phyloP scores from a whole-genome alignment of 2,888 invertebrate genomes.

The Agrilus mali region DNA sequence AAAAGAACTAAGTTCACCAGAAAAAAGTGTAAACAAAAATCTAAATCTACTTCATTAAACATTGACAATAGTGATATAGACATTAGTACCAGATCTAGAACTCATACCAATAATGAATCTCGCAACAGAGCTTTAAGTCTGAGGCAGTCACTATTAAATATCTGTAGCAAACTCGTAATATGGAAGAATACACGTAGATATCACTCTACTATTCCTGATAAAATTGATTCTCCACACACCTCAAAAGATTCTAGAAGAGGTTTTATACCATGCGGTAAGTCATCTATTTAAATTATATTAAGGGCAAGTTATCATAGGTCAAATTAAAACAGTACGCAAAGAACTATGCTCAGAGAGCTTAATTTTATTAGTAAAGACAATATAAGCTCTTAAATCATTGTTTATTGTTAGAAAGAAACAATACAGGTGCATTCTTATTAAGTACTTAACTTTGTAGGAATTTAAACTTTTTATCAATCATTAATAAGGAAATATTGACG shows the following conservation, averaged over 20 bases:
- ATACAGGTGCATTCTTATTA: too few relatives aligned
- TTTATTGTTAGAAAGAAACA: too few relatives aligned
- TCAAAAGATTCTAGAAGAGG: conserved; percentile 30
- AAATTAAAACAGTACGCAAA: too few relatives aligned
- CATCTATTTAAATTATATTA: background rate
- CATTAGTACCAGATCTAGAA: conserved; percentile 28
- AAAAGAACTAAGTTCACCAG: conserved; percentile 31
- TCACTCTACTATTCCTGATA: conserved; percentile 29
- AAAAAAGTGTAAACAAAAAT: conserved; percentile 34
- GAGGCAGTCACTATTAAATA: conserved; percentile 48
- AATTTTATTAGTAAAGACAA: too few relatives aligned
- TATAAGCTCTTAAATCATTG: too few relatives aligned
- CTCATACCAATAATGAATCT: conserved; percentile 27
- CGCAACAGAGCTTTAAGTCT: conserved; percentile 35
- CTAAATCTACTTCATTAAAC: conserved; percentile 9
- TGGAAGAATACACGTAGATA: conserved; percentile 39
- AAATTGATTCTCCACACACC: conserved; percentile 28
- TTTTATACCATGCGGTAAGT: conserved; percentile 32
- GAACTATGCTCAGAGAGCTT: too few relatives aligned
- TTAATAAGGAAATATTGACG: too few relatives aligned
- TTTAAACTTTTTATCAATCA: too few relatives aligned
- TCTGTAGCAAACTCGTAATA: conserved; percentile 30
- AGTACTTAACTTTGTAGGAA: too few relatives aligned
- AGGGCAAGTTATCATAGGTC: too few relatives aligned
- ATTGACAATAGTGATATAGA: conserved; percentile 22